Evolutionary conservation across 2,113 vertebrate species (phyloP), one percentile per base, ranked within the genome.

Genomic region (Turdus rufiventris): DNA sequence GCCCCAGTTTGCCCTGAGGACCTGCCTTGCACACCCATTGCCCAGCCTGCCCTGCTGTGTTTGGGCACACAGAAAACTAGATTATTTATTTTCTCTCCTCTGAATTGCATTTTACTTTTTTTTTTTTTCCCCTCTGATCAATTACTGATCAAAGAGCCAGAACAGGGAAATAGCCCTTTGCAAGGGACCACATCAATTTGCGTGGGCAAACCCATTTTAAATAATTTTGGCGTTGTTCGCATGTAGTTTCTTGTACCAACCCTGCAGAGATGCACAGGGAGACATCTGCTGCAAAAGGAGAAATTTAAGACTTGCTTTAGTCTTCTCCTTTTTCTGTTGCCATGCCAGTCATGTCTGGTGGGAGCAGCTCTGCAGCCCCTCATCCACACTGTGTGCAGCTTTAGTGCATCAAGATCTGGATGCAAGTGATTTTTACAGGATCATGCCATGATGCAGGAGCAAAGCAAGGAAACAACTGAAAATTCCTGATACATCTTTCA

Each of bases 381-480:
- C 66, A 68, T 24, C 28, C 81, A 68, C 28, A 9, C 24, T 10
- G 3, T 16, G 2, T 45, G 36, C 45, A 65, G 57, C 47, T 89
- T 91, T 40, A 77, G 18, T 47, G 25, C 28, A 8, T 74, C 56
- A 36, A 77, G 71, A 72, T 57, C 25, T n/a, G 76, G 36, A 74
- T 47, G 47, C 18, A 93, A 63, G 70, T 77, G 78, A 36, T 45
- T 88, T 85, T 94, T 62, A 53, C 58, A 56, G n/a, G 66, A 71
- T 91, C 81, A 26, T 23, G 67, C 21, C 67, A 62, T 43, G 63
- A 75, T 4, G 2, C 13, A 25, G 58, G 50, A 77, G 71, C 33
- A 85, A 91, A 85, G 38, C 38, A 76, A 89, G 51, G 81, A 73
- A 93, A 61, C 51, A 85, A 54, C 20, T 4, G 8, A 65, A 25